Conservation (phyloP, 2,888 invertebrate species). For the Apotomis turbidana region DNA sequence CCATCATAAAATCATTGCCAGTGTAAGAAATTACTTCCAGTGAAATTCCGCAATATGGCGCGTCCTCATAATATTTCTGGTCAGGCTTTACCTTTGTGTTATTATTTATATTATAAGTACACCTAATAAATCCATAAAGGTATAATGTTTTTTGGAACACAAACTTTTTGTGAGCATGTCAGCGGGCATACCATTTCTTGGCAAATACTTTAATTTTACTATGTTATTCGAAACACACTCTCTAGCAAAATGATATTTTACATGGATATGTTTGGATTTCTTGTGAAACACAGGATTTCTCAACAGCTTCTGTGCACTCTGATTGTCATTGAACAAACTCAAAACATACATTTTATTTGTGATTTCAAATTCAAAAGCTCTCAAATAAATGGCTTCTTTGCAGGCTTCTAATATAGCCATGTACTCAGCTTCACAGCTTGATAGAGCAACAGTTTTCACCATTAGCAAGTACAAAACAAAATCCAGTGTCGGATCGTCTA, state of each 20-base stretch:
- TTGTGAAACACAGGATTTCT: neutral
- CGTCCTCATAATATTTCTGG: too few species aligned
- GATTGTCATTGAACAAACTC: too few species aligned
- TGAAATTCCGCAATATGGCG: too few species aligned
- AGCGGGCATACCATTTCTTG: conserved; percentile 13
- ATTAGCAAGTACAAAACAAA: neutral
- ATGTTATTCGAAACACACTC: neutral
- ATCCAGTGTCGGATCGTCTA: conserved; percentile 28
- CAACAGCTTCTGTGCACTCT: neutral
- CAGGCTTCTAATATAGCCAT: conserved; percentile 18
- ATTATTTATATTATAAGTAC: too few species aligned
- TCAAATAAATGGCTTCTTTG: conserved; percentile 22
- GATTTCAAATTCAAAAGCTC: conserved; percentile 7
- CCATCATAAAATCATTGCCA: too few species aligned
- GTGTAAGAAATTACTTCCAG: too few species aligned
- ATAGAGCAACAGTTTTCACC: conserved; percentile 23
- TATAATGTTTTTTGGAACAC: neutral
- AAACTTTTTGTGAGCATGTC: neutral
- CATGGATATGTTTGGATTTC: neutral
- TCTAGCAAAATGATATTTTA: neutral
- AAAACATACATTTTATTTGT: neutral
- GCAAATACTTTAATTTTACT: neutral
- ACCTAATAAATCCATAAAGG: too few species aligned
- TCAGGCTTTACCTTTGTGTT: too few species aligned
- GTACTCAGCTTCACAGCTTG: conserved; percentile 24